Conservation (phyloP, 1,140 invertebrate species). For the Acromyrmex echinatior region DNA sequence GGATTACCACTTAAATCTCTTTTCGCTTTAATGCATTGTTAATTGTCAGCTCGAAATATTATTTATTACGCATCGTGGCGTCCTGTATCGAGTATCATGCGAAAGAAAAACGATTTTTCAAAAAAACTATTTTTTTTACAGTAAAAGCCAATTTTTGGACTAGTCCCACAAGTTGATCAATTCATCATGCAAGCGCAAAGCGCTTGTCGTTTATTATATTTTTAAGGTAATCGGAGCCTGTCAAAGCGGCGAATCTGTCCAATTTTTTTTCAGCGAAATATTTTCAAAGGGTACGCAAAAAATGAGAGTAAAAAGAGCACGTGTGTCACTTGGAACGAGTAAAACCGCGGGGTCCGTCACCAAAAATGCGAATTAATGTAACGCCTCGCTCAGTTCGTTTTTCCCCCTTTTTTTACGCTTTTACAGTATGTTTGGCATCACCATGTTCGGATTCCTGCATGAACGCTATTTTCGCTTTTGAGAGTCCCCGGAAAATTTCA, state of each 20-base stretch:
- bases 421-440: conserved; percentile 36
- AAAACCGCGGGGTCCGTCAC: conserved; percentile 42
- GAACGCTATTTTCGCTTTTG: conserved; percentile 50
- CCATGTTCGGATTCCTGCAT: conserved; percentile 52
- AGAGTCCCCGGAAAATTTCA: conserved; percentile 39
- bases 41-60: conserved; percentile 40
- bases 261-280: conserved; percentile 49
- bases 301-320: neutral
- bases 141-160: conserved; percentile 44
- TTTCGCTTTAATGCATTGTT: conserved; percentile 42
- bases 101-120: neutral
- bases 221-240: conserved; percentile 47
- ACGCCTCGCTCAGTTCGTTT: conserved; percentile 30
- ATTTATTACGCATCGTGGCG: neutral
- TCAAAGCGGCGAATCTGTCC: conserved; percentile 41
- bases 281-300: conserved; percentile 43
- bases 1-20: neutral
- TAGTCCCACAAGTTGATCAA: conserved; percentile 40
- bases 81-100: neutral
- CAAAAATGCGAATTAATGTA: conserved; percentile 63
- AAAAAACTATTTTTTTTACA: conserved; percentile 7
- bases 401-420: conserved; percentile 32
- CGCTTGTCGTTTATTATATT: conserved; percentile 49
- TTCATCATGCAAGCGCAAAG: conserved; percentile 21
- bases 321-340: conserved; percentile 17